Evolutionary conservation across 1,140 invertebrate species (phyloP).

Genomic region (Homalodisca vitripennis): DNA sequence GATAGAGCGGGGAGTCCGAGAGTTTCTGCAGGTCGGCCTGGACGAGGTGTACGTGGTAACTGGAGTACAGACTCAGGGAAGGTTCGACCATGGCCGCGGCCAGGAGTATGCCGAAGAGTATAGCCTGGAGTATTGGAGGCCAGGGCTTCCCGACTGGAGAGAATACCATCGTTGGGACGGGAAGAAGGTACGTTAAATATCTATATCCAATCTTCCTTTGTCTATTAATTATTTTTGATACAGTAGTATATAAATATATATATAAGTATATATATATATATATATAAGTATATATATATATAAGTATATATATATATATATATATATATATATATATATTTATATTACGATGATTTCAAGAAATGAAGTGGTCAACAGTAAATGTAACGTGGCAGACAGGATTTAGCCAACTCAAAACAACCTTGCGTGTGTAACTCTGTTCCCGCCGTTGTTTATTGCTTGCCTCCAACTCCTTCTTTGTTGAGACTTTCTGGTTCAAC

Average conservation of each 20-base stretch:
- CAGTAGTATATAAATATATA: not conserved
- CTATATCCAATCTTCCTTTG: not conserved
- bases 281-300: slow-evolving; percentile 1
- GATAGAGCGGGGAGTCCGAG: slow-evolving; percentile 79
- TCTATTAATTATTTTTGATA: not conserved
- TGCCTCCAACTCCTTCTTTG: too few species aligned
- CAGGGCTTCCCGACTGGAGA: slow-evolving; percentile 58
- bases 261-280: slow-evolving; percentile 2
- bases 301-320: too few species aligned
- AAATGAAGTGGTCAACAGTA: too few species aligned
- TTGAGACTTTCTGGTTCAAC: too few species aligned
- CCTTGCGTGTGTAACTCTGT: too few species aligned
- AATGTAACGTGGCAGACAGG: too few species aligned
- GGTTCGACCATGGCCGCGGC: slow-evolving; percentile 91
- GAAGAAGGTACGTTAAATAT: slow-evolving; percentile 43
- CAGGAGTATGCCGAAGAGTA: slow-evolving; percentile 90
- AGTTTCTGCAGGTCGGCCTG: slow-evolving; percentile 89
- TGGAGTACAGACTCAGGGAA: slow-evolving; percentile 82
- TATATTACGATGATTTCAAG: too few species aligned
- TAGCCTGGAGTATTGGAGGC: slow-evolving; percentile 87
- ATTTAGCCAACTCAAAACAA: too few species aligned
- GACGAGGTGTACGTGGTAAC: slow-evolving; percentile 75
- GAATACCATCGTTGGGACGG: slow-evolving; percentile 42
- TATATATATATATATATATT: too few species aligned
- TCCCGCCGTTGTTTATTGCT: too few species aligned